Evolutionary conservation across 2,888 invertebrate genomes (phyloP), one percentile per base, ranked within the genome.

Genomic region (Apantesis nais): DNA sequence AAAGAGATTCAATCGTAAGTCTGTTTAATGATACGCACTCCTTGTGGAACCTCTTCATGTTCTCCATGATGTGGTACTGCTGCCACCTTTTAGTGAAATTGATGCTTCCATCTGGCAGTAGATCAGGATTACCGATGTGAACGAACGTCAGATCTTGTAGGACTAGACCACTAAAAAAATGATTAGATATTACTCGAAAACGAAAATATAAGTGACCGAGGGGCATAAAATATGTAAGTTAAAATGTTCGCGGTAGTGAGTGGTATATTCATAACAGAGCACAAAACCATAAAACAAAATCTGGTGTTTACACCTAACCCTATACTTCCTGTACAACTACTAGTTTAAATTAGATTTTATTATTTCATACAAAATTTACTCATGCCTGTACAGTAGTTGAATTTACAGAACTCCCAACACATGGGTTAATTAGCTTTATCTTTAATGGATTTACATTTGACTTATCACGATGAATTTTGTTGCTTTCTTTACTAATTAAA

Each of bases 41-140:
- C 95, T 98, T 98, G 88, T 99, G 99, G 93, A 99, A 99, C 89
- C 99, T 96, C 90, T 99, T 98, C 98, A 99, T 99, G 89, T 99
- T 99, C 91, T 99, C 99, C 88, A 99, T 97, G 78, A 99, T 99
- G 88, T 99, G 98, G 91, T 98, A 99, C 92, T 99, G 99, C 90
- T 99, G 99, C 99, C 99, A 99, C 82, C 99, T 96, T 94, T 99
- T 99, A 19, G 99, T 98, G 92, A 99, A 99, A 91, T 99, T 99
- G 68, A 99, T 97, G 77, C 96, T 96, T 72, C 98, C 98, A 84
- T 99, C 98, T 16, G 97, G 96, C 80, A 99, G 94, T 77, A 97
- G 96, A 90, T 99, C 99, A 74, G 97, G 98, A 93, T 99, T 99
- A 64, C 99, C 99, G 88, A 99, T 98, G 93, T 99, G 98, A 65